These are phyloP conservation scores for Turnix velox DNA, from an alignment of 2,113 vertebrate genomes.

Conservation along the genomic window DNA sequence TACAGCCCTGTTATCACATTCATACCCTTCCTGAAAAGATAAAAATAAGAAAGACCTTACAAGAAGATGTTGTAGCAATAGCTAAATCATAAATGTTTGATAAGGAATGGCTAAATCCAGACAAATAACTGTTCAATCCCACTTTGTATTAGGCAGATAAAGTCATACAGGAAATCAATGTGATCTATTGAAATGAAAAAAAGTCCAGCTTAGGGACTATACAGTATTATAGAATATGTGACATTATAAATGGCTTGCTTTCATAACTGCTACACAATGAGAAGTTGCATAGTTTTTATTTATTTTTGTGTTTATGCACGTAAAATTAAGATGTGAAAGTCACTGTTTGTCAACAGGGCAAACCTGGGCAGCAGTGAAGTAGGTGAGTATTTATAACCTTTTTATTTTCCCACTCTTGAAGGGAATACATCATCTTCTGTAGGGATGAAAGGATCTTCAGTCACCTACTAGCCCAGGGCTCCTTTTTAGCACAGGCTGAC, in stretches of 20 bases:
- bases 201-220: conserved; percentile 69
- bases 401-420: conserved; percentile 32
- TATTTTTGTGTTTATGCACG: conserved; percentile 44
- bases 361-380: conserved; percentile 18
- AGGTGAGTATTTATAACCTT: conserved; percentile 53
- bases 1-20: conserved; percentile 58
- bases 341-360: conserved; percentile 48
- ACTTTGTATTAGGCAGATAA: conserved; percentile 89
- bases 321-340: conserved; percentile 26
- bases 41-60: conserved; percentile 79
- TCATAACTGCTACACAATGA: conserved; percentile 57
- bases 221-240: conserved; percentile 26
- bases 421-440: conserved; percentile 51
- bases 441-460: conserved; percentile 59
- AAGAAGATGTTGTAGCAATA: conserved; percentile 67
- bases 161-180: conserved; percentile 93
- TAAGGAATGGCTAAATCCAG: conserved; percentile 80
- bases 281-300: conserved; percentile 49
- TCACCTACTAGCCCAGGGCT: conserved; percentile 57
- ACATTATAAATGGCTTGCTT: conserved; percentile 64
- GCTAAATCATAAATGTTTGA: conserved; percentile 83
- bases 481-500: conserved; percentile 58
- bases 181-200: conserved; percentile 81
- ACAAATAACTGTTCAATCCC: conserved; percentile 79
- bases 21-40: conserved; percentile 69